phyloP scores from a whole-genome alignment of 2,113 vertebrate genomes.

The Forbesichthys papilliferus region DNA sequence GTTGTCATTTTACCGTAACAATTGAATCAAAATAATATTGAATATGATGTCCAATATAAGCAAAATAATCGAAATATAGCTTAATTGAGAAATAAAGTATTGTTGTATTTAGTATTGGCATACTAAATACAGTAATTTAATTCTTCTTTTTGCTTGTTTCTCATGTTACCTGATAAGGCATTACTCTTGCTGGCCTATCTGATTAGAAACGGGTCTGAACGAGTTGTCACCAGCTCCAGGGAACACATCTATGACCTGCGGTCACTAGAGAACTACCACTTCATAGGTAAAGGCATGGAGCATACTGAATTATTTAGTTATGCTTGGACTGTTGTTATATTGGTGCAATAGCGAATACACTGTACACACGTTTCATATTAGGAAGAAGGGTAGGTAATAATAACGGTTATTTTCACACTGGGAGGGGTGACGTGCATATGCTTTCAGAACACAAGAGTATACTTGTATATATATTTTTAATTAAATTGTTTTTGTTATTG shows the following conservation, averaged over 20 bases:
- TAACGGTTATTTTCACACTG: too few species aligned
- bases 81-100: too few species aligned
- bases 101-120: neutral
- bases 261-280: slow-evolving; percentile 99
- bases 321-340: neutral
- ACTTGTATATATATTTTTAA: too few species aligned
- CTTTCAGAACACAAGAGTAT: too few species aligned
- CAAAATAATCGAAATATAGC: neutral
- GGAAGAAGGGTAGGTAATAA: too few species aligned
- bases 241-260: slow-evolving; percentile 99
- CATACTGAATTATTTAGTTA: neutral
- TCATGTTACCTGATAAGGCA: slow-evolving; percentile 74
- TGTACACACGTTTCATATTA: too few species aligned
- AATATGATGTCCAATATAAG: neutral
- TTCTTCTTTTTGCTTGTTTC: neutral
- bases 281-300: slow-evolving; percentile 61
- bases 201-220: slow-evolving; percentile 98
- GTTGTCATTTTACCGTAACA: too few species aligned
- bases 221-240: slow-evolving; percentile 98
- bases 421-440: too few species aligned
- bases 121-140: neutral
- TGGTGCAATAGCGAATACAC: too few species aligned
- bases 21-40: too few species aligned
- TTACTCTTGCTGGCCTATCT: slow-evolving; percentile 97
- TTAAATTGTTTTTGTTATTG: too few species aligned